Evolutionary conservation across 2,888 invertebrate genomes (phyloP).

Genomic region (Phengaris alcon): DNA sequence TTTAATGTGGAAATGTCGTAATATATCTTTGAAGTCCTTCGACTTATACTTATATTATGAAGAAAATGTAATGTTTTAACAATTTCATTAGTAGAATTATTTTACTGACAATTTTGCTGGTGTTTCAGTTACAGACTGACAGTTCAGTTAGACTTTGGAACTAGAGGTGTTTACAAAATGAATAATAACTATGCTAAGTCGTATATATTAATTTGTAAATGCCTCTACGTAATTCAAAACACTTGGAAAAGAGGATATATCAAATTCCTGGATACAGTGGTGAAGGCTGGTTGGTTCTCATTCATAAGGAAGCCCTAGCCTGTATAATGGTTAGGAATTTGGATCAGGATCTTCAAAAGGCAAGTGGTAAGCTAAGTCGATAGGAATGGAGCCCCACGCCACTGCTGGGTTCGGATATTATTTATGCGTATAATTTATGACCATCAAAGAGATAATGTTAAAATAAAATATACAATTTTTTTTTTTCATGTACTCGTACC

Average conservation of each 20-base stretch:
- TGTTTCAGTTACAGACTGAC: too few species aligned
- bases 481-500: slow-evolving; percentile 11
- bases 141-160: too few species aligned
- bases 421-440: not conserved
- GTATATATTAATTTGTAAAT: too few species aligned
- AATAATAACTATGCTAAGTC: too few species aligned
- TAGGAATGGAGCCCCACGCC: too few species aligned
- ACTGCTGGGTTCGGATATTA: not conserved
- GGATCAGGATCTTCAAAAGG: too few species aligned
- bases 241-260: not conserved
- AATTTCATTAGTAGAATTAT: not conserved
- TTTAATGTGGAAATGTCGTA: not conserved
- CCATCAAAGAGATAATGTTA: not conserved
- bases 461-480: not conserved
- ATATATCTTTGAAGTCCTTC: too few species aligned
- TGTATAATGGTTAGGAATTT: too few species aligned
- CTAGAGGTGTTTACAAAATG: not conserved
- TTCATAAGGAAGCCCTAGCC: too few species aligned
- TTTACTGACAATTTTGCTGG: not conserved
- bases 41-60: too few species aligned
- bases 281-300: too few species aligned
- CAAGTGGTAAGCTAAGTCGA: too few species aligned
- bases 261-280: not conserved
- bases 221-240: not conserved
- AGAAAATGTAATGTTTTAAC: not conserved